Conservation (phyloP, 2,888 invertebrate genomes). For the Dynastes grantii region DNA sequence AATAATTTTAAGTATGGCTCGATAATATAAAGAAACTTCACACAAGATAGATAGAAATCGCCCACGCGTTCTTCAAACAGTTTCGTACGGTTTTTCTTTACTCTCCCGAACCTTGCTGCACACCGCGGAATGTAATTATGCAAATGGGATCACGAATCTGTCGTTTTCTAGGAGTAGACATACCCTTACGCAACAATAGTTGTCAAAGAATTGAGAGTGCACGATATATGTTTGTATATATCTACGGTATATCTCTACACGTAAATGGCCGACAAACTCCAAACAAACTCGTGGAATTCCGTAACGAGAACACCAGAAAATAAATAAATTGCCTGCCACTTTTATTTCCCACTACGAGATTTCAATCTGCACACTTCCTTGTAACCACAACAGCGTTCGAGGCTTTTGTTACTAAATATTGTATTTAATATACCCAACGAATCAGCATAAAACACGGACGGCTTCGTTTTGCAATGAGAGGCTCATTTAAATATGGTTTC, state of each 20-base stretch:
- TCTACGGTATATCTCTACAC: constrained; percentile 40
- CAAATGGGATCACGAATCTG: constrained; percentile 58
- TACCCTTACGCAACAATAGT: constrained; percentile 57
- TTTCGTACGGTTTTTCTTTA: constrained; percentile 8
- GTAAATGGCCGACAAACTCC: constrained; percentile 47
- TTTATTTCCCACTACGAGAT: constrained; percentile 46
- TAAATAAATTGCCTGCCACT: constrained; percentile 46
- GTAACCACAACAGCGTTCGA: constrained; percentile 20
- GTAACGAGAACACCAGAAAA: constrained; percentile 48
- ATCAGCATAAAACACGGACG: constrained; percentile 20
- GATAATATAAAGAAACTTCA: constrained; percentile 52
- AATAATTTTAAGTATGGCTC: constrained; percentile 40
- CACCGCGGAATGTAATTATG: constrained; percentile 57
- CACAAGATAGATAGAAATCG: constrained; percentile 48
- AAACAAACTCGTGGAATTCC: constrained; percentile 49
- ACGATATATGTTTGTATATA: constrained; percentile 48
- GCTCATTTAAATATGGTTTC: constrained; percentile 27
- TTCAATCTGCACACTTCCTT: constrained; percentile 46
- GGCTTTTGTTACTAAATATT: constrained; percentile 43
- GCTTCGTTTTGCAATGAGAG: constrained; percentile 14
- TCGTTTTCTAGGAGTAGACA: constrained; percentile 57
- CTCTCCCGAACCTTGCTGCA: constrained; percentile 35
- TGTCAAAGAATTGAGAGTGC: constrained; percentile 53
- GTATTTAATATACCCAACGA: constrained; percentile 22
- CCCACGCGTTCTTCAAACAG: constrained; percentile 52